A percentile compares a stretch with the other conserved stretches of the same genome.
Evolutionary conservation across 2,888 invertebrate genomes (phyloP).

Genomic region (Spodoptera littoralis): DNA sequence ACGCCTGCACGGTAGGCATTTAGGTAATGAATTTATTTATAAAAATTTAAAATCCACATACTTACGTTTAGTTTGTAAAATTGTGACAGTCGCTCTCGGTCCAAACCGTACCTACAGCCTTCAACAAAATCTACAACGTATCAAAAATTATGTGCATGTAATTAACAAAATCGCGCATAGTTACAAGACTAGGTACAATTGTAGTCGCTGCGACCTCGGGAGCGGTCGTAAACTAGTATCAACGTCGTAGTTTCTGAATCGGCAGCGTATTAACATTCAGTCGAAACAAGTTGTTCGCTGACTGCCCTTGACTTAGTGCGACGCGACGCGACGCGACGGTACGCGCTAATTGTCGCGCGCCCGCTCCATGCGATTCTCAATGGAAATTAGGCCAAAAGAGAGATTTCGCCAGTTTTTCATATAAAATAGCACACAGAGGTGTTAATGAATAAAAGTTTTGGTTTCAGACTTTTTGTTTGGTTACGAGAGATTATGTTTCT

Average conservation of each 20-base stretch:
- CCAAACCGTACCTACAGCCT: no score
- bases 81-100: no score
- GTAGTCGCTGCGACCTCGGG: conserved; percentile 70
- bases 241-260: conserved; percentile 72
- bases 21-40: no score
- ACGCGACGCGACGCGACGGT: conserved; percentile 56
- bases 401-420: no score
- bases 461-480: no score
- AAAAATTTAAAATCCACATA: no score
- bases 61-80: no score
- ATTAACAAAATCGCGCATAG: conserved; percentile 53
- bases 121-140: no score
- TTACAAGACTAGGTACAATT: conserved; percentile 47
- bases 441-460: no score
- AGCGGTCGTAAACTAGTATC: conserved; percentile 73
- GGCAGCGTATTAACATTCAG: conserved; percentile 77
- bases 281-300: conserved; percentile 78
- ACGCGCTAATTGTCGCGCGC: conserved; percentile 53
- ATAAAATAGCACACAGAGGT: neutral
- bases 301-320: conserved; percentile 83
- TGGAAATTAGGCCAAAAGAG: neutral
- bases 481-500: no score
- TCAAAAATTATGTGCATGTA: neutral
- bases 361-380: conserved; percentile 27
- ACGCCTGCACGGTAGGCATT: no score